Percentiles rank a stretch among this genome's conserved stretches.
phyloP scores from a whole-genome alignment of 2,888 invertebrate species.

The Actias luna region DNA sequence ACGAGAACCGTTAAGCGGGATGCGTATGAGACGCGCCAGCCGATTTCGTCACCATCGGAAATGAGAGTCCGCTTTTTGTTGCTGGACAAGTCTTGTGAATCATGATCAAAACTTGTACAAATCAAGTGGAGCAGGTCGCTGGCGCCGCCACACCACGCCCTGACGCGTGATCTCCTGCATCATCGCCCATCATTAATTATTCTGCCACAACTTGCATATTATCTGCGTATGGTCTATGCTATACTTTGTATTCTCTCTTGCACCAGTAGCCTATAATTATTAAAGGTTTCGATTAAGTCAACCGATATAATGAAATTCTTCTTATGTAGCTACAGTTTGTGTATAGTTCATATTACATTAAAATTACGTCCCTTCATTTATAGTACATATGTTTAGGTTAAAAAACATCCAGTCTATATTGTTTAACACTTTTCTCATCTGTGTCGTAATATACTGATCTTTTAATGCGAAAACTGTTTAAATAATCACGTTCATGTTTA shows the following conservation, averaged over 20 bases:
- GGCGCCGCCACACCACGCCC: constrained; percentile 75
- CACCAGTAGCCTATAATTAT: constrained; percentile 11
- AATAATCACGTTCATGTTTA: not conserved
- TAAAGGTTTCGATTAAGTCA: constrained; percentile 21
- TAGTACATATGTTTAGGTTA: not conserved
- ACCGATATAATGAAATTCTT: constrained; percentile 10
- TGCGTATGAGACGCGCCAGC: constrained; percentile 55
- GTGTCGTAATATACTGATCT: no score
- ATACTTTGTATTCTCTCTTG: not conserved
- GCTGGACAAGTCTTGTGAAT: constrained; percentile 55
- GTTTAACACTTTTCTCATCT: no score
- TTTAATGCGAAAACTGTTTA: no score
- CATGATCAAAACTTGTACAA: constrained; percentile 52
- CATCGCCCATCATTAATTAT: constrained; percentile 64
- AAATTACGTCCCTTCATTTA: not conserved
- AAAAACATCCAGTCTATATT: not conserved
- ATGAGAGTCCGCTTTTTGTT: constrained; percentile 60
- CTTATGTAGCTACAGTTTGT: not conserved
- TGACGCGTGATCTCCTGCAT: constrained; percentile 50
- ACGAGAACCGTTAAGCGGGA: constrained; percentile 71
- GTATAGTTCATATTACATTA: not conserved
- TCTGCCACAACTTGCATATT: constrained; percentile 57
- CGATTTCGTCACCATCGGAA: constrained; percentile 68
- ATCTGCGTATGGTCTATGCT: constrained; percentile 40
- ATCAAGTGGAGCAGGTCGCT: constrained; percentile 23